Evolutionary conservation across 2,888 invertebrate species (phyloP), one percentile per base, ranked within the genome.

Genomic region (Ichneumon xanthorius): DNA sequence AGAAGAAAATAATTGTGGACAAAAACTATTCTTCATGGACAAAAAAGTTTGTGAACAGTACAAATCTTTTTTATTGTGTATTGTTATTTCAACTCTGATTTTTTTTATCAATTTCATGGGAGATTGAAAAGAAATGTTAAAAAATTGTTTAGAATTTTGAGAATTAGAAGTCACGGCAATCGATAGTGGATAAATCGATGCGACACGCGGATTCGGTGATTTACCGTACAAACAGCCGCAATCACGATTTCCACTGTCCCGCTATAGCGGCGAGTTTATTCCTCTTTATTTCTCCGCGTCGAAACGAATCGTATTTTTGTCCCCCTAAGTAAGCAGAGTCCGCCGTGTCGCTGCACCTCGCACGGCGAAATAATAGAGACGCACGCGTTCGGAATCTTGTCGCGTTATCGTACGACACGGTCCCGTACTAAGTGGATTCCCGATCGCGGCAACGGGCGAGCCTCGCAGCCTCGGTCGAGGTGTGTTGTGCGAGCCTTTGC

Each of bases 331-430:
- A 30, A 61, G 61, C 55, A 19, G n/a, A 37, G 65, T 61, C 30
- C 40, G 70, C 19, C 72, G 22, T 77, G 82, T 85, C 55, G 76
- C 26, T 80, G 61, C 37, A 48, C 79, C 72, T 80, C 16, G 16
- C 76, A 63, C 22, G 71, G 77, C 82, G 72, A 82, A 85, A 85
- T 85, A 85, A 85, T 85, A 85, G 85, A 85, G 85, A 82, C 72
- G 82, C 85, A 73, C 80, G 76, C 76, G 80, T 72, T 76, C 67
- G 82, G 80, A 85, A 85, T 85, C 85, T 88, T 87, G 85, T 80
- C 81, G 80, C 87, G 85, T 86, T 90, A 90, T 90, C 90, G 87
- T 75, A 72, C 80, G 79, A 89, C 88, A 86, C 82, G 89, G 76
- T 70, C 71, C 75, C 53, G 81, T 77, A 76, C 77, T 82, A 84